Evolutionary conservation across 2,797 vertebrate species (phyloP).

Genomic region (Poliocrania exsul): DNA sequence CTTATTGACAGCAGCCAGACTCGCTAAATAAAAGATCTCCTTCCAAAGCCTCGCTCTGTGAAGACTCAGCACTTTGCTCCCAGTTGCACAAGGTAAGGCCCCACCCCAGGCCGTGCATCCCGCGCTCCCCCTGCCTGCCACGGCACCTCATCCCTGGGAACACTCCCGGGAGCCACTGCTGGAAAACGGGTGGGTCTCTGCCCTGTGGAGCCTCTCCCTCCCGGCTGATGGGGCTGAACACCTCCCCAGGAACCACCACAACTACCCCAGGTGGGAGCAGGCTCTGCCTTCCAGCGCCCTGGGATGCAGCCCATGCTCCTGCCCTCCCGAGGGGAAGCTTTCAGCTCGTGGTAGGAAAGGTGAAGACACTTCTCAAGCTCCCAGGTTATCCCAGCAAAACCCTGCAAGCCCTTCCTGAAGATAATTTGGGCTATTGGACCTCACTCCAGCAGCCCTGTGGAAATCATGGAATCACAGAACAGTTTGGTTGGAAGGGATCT

Average conservation of each 20-base stretch:
- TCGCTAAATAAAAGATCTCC: constrained; percentile 35
- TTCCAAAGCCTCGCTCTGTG: constrained; percentile 12
- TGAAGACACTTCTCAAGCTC: not conserved
- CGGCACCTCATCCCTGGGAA: rapidly evolving
- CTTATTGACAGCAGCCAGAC: constrained; percentile 62
- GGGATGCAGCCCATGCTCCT: rapidly evolving
- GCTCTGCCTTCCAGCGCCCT: rapidly evolving
- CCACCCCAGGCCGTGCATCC: rapidly evolving
- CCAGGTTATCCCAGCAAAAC: not conserved
- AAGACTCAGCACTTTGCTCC: constrained; percentile 37
- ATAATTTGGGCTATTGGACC: not conserved
- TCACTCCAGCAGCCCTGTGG: not conserved
- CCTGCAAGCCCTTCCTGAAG: not conserved
- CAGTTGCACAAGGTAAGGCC: not conserved
- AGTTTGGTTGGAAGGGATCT: not conserved
- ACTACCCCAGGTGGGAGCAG: rapidly evolving
- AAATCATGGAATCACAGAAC: not conserved
- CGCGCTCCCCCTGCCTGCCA: not conserved
- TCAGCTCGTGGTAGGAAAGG: not conserved
- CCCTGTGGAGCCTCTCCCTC: not conserved
- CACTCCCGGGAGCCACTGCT: rapidly evolving
- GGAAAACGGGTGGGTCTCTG: not conserved
- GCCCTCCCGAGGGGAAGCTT: not conserved
- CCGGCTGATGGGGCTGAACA: rapidly evolving
- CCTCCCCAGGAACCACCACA: rapidly evolving